Conservation (phyloP, 2,888 invertebrate genomes). For the Steinernema carpocapsae region DNA sequence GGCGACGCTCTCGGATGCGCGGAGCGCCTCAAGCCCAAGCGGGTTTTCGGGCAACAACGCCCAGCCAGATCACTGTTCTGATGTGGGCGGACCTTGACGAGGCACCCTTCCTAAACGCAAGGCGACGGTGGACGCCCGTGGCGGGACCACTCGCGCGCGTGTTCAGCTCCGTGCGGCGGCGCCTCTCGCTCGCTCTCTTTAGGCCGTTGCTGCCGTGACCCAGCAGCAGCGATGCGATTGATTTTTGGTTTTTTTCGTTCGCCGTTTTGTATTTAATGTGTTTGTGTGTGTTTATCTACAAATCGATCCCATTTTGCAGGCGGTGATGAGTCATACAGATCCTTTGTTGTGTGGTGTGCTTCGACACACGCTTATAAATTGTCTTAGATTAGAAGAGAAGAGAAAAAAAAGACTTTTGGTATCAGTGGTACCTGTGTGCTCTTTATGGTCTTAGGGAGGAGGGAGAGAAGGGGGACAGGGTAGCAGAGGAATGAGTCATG, state of each 20-base stretch:
- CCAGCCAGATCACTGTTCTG: too few species aligned
- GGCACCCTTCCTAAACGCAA: too few species aligned
- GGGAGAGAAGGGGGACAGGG: too few species aligned
- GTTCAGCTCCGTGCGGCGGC: neutral
- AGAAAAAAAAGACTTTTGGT: too few species aligned
- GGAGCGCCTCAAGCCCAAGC: too few species aligned
- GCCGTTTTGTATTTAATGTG: neutral
- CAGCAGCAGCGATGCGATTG: neutral
- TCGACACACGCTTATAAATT: neutral
- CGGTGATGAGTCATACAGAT: conserved; percentile 10
- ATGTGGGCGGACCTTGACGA: too few species aligned
- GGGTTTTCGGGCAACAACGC: too few species aligned
- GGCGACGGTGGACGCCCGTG: conserved; percentile 1
- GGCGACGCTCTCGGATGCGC: neutral
- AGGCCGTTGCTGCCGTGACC: too few species aligned
- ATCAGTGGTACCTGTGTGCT: too few species aligned
- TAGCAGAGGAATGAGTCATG: too few species aligned
- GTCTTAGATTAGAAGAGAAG: neutral
- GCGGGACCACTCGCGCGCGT: conserved; percentile 4
- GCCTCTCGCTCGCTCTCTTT: too few species aligned
- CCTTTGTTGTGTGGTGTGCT: neutral
- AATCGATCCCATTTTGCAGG: conserved; percentile 10
- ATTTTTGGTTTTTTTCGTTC: conserved; percentile 21
- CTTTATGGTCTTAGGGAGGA: too few species aligned
- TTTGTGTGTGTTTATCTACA: neutral